Evolutionary conservation across 2,797 vertebrate species (phyloP), one percentile per base, ranked within the genome.

Genomic region (Ataeniobius toweri): DNA sequence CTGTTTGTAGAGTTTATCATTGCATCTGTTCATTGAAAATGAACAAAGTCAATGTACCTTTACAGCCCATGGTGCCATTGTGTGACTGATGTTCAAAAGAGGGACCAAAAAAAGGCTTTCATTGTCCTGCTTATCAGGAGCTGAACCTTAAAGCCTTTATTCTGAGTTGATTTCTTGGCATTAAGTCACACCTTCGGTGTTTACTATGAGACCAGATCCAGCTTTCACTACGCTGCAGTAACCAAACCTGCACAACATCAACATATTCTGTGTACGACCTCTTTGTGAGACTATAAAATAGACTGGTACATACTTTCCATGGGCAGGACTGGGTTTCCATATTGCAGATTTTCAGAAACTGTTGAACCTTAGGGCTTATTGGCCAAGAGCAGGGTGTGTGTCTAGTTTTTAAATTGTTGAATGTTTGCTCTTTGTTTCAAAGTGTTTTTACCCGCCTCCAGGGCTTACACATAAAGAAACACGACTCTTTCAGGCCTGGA

Each of bases 291-390:
- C 76, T 75, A 13, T 76, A 31, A 71, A 20, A 44, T n/a, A 56
- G 24, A n/a, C 12, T 3, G 0, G 74, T 65, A 79, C 89, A 94
- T 94, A 87, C 53, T 91, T 94, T 89, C 83, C 84, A 48, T 84
- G 91, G 93, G 90, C 71, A 83, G 84, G 68, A 88, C 78, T 53
- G 28, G 67, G 82, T 91, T 92, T 90, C 88, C 80, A 76, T 80
- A 83, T 77, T 88, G 75, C 80, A 78, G 69, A 2, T 89, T 80
- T 79, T 82, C 78, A 74, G 51, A 53, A 76, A 51, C 71, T 68
- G 44, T 72, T 9, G 31, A 73, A 77, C 36, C 76, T 7, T 72
- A 59, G 13, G 46, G 61, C 44, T 71, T 50, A 79, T 89, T 80
- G 67, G 77, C 48, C 51, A 79, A 85, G 55, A 76, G 1, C 51